These are phyloP conservation scores for Temnothorax longispinosus DNA, from an alignment of 1,140 invertebrate species.

Conservation along the genomic window DNA sequence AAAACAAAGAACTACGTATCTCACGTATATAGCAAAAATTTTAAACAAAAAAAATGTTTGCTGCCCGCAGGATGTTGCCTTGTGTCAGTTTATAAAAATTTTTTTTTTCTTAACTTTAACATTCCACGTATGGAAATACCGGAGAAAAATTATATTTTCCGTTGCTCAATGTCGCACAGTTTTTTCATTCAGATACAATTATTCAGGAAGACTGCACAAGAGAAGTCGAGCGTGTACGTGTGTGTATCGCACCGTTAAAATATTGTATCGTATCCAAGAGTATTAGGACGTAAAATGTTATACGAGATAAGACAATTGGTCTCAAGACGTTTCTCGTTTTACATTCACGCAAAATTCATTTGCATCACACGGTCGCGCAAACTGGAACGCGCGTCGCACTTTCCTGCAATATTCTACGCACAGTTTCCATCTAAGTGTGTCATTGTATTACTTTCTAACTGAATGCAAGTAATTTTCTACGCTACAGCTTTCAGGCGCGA, in stretches of 20 bases:
- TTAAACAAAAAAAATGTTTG: slow-evolving; percentile 29
- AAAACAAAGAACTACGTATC: slow-evolving; percentile 18
- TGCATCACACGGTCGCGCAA: background rate
- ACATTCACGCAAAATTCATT: slow-evolving; percentile 32
- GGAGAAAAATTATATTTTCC: background rate
- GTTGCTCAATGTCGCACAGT: background rate
- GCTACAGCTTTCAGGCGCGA: slow-evolving; percentile 19
- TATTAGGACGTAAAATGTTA: background rate
- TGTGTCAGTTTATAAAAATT: slow-evolving; percentile 23
- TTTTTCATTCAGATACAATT: slow-evolving; percentile 27
- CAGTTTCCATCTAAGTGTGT: slow-evolving; percentile 49
- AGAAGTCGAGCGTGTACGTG: background rate
- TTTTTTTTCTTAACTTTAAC: slow-evolving; percentile 20
- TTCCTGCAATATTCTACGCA: slow-evolving; percentile 36
- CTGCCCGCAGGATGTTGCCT: background rate
- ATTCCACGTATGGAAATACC: background rate
- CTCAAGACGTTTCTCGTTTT: background rate
- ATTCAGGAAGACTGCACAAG: background rate
- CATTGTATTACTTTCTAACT: slow-evolving; percentile 62
- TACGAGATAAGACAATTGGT: background rate
- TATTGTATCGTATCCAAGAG: no score
- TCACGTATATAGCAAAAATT: background rate
- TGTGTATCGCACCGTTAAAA: background rate
- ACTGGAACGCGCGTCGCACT: slow-evolving; percentile 38
- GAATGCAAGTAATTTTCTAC: slow-evolving; percentile 60